Percentiles rank a stretch among this genome's conserved stretches.
Evolutionary conservation across 1,140 invertebrate species (phyloP).

Genomic region (Rhopalosiphum maidis): DNA sequence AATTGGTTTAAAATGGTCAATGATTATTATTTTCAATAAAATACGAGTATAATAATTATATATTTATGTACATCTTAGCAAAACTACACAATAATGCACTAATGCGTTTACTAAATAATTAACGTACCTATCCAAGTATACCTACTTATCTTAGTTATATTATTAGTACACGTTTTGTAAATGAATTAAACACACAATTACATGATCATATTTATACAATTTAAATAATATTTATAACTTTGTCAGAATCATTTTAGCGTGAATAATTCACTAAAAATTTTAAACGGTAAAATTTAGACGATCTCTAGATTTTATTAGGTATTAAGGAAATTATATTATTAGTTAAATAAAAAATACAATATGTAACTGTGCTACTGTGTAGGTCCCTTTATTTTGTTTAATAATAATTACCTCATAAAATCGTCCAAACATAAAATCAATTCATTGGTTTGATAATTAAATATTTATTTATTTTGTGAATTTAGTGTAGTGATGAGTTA

Average conservation of each 20-base stretch:
- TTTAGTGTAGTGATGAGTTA: background rate
- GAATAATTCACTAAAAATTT: background rate
- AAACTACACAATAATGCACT: background rate
- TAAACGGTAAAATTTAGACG: background rate
- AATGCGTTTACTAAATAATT: background rate
- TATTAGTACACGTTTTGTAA: background rate
- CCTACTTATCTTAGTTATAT: background rate
- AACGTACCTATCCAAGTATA: background rate
- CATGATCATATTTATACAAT: background rate
- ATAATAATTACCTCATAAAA: background rate
- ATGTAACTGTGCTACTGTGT: too few relatives aligned
- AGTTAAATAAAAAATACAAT: background rate
- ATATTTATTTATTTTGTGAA: background rate
- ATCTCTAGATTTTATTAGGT: background rate
- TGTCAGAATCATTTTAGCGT: background rate
- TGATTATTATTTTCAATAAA: too few relatives aligned
- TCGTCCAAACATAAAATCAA: background rate
- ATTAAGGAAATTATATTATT: background rate
- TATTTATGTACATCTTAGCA: too few relatives aligned
- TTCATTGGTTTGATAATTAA: background rate
- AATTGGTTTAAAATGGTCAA: too few relatives aligned
- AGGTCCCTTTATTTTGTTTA: background rate
- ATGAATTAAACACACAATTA: background rate
- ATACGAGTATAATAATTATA: too few relatives aligned
- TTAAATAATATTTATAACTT: background rate